These are phyloP conservation scores for Chloroceryle inda DNA, from an alignment of 2,797 vertebrate genomes.

Conservation along the genomic window DNA sequence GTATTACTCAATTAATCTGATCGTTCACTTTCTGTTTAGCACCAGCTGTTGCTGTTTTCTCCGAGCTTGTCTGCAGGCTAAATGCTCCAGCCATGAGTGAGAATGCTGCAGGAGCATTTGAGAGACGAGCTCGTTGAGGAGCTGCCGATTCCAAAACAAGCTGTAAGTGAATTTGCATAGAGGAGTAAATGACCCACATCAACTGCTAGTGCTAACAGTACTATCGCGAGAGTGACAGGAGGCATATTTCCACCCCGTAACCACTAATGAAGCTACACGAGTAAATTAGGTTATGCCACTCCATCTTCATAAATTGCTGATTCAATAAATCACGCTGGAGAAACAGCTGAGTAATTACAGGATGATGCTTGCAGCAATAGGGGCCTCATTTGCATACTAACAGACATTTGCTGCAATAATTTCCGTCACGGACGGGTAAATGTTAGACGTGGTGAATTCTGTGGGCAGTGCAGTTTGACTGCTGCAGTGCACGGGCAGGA, in stretches of 20 bases:
- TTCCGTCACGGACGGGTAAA: slow-evolving; percentile 62
- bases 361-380: slow-evolving; percentile 65
- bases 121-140: slow-evolving; percentile 5
- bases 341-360: slow-evolving; percentile 84
- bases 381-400: slow-evolving; percentile 77
- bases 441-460: slow-evolving; percentile 77
- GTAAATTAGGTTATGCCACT: slow-evolving; percentile 80
- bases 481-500: slow-evolving; percentile 36
- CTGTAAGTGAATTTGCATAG: slow-evolving; percentile 51
- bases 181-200: slow-evolving; percentile 68
- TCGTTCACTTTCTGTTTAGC: slow-evolving; percentile 10
- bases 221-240: slow-evolving; percentile 75
- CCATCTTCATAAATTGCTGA: slow-evolving; percentile 78
- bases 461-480: slow-evolving; percentile 35
- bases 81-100: not conserved
- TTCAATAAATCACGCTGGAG: slow-evolving; percentile 78
- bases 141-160: slow-evolving; percentile 23
- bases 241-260: slow-evolving; percentile 77
- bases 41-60: slow-evolving; percentile 51
- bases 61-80: slow-evolving; percentile 37
- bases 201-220: slow-evolving; percentile 63
- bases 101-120: slow-evolving; percentile 23
- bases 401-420: slow-evolving; percentile 78
- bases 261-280: slow-evolving; percentile 83
- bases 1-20: not conserved